Conservation (phyloP, 2,797 vertebrate genomes). For the Podarcis siculus region DNA sequence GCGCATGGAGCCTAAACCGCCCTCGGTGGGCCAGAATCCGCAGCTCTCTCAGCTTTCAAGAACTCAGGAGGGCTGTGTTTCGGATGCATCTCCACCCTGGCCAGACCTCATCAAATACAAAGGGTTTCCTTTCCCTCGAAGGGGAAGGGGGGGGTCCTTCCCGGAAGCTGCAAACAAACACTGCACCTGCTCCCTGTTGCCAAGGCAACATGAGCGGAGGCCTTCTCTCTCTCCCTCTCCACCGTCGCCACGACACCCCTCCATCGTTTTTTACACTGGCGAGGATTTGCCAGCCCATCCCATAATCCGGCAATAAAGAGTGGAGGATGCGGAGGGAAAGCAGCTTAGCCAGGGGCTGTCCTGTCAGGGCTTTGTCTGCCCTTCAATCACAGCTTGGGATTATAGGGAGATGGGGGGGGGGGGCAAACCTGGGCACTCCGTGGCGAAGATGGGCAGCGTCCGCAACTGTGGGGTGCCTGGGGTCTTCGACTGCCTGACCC, state of each 20-base stretch:
- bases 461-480: neutral
- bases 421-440: neutral
- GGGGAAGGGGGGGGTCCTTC: neutral
- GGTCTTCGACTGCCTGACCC: neutral
- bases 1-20: neutral
- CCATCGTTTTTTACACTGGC: neutral
- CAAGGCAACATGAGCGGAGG: conserved; percentile 12
- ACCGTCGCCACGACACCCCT: neutral
- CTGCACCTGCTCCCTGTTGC: conserved; percentile 34
- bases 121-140: conserved; percentile 21
- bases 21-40: neutral
- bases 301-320: conserved; percentile 1
- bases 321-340: conserved; percentile 20
- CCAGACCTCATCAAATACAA: neutral
- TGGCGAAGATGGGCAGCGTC: neutral
- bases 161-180: conserved; percentile 26
- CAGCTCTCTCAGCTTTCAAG: neutral
- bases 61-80: neutral
- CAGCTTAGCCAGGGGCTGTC: conserved; percentile 13
- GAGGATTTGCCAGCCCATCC: conserved; percentile 23
- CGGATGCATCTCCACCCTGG: neutral
- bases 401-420: neutral
- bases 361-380: neutral
- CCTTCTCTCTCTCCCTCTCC: neutral
- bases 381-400: conserved; percentile 23